Evolutionary conservation across 2,888 invertebrate genomes (phyloP).

Genomic region (Dryomyza anilis): DNA sequence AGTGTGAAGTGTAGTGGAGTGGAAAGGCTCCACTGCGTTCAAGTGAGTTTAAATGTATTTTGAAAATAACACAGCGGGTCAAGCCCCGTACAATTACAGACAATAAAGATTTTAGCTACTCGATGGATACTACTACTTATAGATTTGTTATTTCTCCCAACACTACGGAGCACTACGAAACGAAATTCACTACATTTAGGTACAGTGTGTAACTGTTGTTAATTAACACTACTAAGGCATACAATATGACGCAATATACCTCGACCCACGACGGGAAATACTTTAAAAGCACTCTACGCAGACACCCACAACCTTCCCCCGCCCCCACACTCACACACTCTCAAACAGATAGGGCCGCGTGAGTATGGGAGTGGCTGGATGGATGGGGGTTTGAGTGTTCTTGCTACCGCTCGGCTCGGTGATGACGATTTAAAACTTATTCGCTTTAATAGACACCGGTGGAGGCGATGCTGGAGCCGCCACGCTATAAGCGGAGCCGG

Average conservation of each 20-base stretch:
- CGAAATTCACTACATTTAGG: no score
- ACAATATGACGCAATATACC: background rate
- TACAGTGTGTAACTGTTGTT: background rate
- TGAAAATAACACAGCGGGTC: no score
- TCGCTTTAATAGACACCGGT: constrained; percentile 43
- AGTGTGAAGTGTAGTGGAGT: no score
- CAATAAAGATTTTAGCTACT: no score
- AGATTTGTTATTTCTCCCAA: no score
- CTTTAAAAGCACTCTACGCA: background rate
- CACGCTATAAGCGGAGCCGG: constrained; percentile 42
- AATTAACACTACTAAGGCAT: background rate
- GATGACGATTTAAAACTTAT: constrained; percentile 51
- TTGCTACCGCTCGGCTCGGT: background rate
- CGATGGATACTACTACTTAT: no score
- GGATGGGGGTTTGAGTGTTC: background rate
- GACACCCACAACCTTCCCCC: background rate
- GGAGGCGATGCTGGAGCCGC: constrained; percentile 45
- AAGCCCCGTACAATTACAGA: no score
- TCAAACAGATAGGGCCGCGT: background rate
- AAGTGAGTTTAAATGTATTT: no score
- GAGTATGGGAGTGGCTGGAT: background rate
- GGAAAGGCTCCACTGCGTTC: no score
- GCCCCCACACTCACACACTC: background rate
- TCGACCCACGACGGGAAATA: no score
- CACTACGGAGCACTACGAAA: no score